Percentiles rank a stretch among this genome's conserved stretches.
phyloP scores from a whole-genome alignment of 1,140 invertebrate species.

The Heliothis virescens region DNA sequence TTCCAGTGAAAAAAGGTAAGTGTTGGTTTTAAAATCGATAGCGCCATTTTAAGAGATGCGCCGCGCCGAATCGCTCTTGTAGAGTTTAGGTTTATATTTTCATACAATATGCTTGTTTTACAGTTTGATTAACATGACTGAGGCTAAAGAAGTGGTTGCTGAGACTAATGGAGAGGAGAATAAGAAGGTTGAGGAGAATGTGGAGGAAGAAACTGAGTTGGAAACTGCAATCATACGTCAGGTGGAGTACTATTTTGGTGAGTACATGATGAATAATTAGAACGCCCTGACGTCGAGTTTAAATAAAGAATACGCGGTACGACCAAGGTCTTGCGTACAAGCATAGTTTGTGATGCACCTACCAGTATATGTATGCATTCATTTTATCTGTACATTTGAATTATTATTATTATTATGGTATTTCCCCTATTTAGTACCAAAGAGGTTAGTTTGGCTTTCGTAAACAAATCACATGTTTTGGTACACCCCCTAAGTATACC shows the following conservation, averaged over 20 bases:
- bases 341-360: not conserved
- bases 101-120: not conserved
- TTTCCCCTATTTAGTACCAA: too few relatives aligned
- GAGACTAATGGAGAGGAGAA: slow-evolving; percentile 68
- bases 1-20: slow-evolving; percentile 1
- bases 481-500: too few relatives aligned
- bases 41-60: slow-evolving; percentile 27
- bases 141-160: slow-evolving; percentile 70
- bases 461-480: too few relatives aligned
- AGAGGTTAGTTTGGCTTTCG: too few relatives aligned
- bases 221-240: slow-evolving; percentile 88
- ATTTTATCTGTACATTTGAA: too few relatives aligned
- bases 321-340: not conserved
- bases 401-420: too few relatives aligned
- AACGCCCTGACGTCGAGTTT: slow-evolving; percentile 17
- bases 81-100: not conserved
- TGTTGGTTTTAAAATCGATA: slow-evolving; percentile 17
- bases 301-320: slow-evolving; percentile 1
- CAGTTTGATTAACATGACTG: slow-evolving; percentile 68
- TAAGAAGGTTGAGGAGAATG: slow-evolving; percentile 55
- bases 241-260: slow-evolving; percentile 89
- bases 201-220: slow-evolving; percentile 77
- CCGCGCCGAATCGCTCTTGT: not conserved
- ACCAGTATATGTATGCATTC: not conserved
- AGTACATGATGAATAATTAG: slow-evolving; percentile 43